Evolutionary conservation across 1,140 invertebrate species (phyloP).

Genomic region (Ruditapes philippinarum): DNA sequence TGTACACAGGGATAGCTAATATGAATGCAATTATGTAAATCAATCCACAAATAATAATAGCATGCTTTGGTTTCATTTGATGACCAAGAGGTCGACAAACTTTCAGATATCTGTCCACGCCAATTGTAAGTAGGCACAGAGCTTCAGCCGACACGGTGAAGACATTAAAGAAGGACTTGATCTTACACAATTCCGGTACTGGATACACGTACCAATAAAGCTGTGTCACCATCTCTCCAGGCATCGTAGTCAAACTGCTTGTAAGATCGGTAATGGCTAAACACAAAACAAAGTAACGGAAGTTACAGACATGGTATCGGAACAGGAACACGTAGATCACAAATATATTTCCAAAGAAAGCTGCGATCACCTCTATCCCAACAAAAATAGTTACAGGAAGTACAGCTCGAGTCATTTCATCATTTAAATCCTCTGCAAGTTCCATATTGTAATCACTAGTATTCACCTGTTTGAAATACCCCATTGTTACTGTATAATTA

Average conservation of each 20-base stretch:
- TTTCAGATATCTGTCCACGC: slow-evolving; percentile 73
- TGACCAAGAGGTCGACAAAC: slow-evolving; percentile 70
- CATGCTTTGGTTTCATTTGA: slow-evolving; percentile 58
- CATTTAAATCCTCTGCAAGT: slow-evolving; percentile 57
- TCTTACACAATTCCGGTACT: slow-evolving; percentile 64
- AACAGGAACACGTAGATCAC: slow-evolving; percentile 72
- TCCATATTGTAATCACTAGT: slow-evolving; percentile 15
- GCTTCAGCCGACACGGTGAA: slow-evolving; percentile 73
- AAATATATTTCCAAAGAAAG: slow-evolving; percentile 71
- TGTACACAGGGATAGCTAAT: background rate
- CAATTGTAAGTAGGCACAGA: slow-evolving; percentile 70
- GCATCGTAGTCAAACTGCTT: slow-evolving; percentile 73
- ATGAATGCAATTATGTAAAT: slow-evolving; percentile 16
- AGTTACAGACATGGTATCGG: slow-evolving; percentile 61
- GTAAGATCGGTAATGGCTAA: slow-evolving; percentile 72
- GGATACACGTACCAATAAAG: slow-evolving; percentile 75
- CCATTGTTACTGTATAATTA: too few relatives aligned
- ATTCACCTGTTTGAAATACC: background rate
- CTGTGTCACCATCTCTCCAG: slow-evolving; percentile 76
- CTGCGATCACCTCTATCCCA: slow-evolving; percentile 65
- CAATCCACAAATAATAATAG: background rate
- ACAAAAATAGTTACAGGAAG: slow-evolving; percentile 68
- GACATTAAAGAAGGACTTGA: slow-evolving; percentile 68
- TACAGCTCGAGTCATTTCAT: slow-evolving; percentile 57
- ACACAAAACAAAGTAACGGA: slow-evolving; percentile 70